Conservation (phyloP, 2,888 invertebrate species). For the Therioaphis trifolii region DNA sequence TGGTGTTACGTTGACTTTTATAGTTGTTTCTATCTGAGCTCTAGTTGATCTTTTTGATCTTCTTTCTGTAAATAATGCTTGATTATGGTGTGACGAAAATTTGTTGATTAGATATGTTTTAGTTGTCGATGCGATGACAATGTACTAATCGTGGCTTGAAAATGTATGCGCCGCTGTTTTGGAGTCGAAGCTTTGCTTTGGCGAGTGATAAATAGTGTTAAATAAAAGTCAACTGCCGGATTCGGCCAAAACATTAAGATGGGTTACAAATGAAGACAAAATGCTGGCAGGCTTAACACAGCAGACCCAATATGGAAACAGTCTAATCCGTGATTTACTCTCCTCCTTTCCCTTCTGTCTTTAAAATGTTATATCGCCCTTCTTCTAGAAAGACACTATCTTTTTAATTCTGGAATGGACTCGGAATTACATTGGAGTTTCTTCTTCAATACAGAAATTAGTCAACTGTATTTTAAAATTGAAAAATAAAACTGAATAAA, state of each 20-base stretch:
- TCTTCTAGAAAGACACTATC: conserved; percentile 16
- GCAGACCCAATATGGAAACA: conserved; percentile 44
- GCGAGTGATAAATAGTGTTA: conserved; percentile 53
- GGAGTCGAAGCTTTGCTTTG: conserved; percentile 24
- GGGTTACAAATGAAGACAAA: conserved; percentile 61
- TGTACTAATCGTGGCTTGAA: conserved; percentile 9
- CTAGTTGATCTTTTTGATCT: too few species aligned
- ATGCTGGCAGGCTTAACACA: conserved; percentile 36
- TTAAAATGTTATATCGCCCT: not conserved
- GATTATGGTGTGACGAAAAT: too few species aligned
- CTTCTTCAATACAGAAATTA: not conserved
- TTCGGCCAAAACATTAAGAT: conserved; percentile 46
- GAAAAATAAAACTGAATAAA: conserved; percentile 17
- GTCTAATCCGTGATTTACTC: conserved; percentile 52
- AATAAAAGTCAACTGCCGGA: conserved; percentile 54
- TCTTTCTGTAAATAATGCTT: too few species aligned
- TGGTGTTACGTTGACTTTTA: too few species aligned
- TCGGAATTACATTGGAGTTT: conserved; percentile 24
- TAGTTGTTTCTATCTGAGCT: too few species aligned
- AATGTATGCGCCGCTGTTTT: conserved; percentile 23
- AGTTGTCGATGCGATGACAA: not conserved
- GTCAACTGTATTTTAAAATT: conserved; percentile 23
- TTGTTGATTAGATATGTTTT: too few species aligned
- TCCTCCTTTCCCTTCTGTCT: conserved; percentile 29
- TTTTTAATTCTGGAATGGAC: conserved; percentile 39